These are phyloP conservation scores for Hydrophis major DNA, from an alignment of 2,797 vertebrate genomes.

Conservation along the genomic window DNA sequence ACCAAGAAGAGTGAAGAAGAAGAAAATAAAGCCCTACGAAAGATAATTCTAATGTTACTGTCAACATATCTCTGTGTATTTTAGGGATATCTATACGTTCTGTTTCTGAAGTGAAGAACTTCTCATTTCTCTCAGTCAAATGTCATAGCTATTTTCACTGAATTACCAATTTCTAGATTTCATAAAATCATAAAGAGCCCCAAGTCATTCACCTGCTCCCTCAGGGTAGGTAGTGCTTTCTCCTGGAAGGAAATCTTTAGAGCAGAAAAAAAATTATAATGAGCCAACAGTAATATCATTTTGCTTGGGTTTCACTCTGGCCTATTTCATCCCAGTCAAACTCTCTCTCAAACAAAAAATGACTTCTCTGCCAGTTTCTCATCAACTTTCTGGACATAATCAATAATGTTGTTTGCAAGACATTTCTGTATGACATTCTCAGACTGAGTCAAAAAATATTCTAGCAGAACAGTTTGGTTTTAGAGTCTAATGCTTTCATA, in stretches of 20 bases:
- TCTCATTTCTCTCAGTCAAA: neutral
- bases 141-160: neutral
- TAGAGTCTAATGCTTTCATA: neutral
- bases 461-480: neutral
- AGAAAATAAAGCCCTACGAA: neutral
- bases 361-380: neutral
- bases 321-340: neutral
- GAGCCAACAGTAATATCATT: neutral
- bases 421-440: neutral
- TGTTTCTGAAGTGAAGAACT: neutral
- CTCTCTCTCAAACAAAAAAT: neutral
- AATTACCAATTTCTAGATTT: neutral
- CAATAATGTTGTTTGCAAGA: neutral
- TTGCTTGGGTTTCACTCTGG: neutral
- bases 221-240: neutral
- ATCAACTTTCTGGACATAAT: neutral
- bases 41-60: neutral
- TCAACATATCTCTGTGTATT: neutral
- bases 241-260: neutral
- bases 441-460: neutral
- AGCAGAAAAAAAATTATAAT: neutral
- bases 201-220: neutral
- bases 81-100: neutral
- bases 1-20: neutral
- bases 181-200: neutral